Percentiles rank a stretch among this genome's conserved stretches.
phyloP scores from a whole-genome alignment of 1,140 invertebrate genomes.

The Diplogasteroides magnus region DNA sequence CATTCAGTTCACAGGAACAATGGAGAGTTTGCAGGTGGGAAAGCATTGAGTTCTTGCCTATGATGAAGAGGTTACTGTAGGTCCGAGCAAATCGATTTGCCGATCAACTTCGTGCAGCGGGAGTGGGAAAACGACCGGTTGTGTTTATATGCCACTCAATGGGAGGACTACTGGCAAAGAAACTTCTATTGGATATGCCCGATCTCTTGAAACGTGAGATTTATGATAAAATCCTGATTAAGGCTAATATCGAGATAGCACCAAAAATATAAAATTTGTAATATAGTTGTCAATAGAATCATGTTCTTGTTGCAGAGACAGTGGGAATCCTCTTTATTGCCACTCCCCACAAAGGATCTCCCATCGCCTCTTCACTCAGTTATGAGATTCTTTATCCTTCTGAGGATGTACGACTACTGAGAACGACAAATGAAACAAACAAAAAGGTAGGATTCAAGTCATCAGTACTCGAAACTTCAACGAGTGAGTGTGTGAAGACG shows the following conservation, averaged over 20 bases:
- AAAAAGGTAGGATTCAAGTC: conserved; percentile 23
- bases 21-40: conserved; percentile 30
- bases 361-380: conserved; percentile 24
- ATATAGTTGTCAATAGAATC: too few species aligned
- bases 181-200: conserved; percentile 20
- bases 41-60: conserved; percentile 22
- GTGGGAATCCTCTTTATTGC: conserved; percentile 33
- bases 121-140: conserved; percentile 29
- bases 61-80: conserved; percentile 28
- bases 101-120: conserved; percentile 22
- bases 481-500: too few species aligned
- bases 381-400: conserved; percentile 16
- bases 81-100: conserved; percentile 24
- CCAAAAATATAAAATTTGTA: background rate
- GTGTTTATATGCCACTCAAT: conserved; percentile 35
- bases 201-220: conserved; percentile 7
- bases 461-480: too few species aligned
- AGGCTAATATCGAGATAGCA: background rate
- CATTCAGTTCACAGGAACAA: conserved; percentile 27
- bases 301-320: conserved; percentile 4
- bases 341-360: conserved; percentile 31
- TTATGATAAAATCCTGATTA: conserved; percentile 20
- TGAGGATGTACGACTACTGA: conserved; percentile 23
- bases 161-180: conserved; percentile 36
- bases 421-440: conserved; percentile 24